Evolutionary conservation across 2,888 invertebrate genomes (phyloP), one percentile per base, ranked within the genome.

Genomic region (Nebria brevicollis): DNA sequence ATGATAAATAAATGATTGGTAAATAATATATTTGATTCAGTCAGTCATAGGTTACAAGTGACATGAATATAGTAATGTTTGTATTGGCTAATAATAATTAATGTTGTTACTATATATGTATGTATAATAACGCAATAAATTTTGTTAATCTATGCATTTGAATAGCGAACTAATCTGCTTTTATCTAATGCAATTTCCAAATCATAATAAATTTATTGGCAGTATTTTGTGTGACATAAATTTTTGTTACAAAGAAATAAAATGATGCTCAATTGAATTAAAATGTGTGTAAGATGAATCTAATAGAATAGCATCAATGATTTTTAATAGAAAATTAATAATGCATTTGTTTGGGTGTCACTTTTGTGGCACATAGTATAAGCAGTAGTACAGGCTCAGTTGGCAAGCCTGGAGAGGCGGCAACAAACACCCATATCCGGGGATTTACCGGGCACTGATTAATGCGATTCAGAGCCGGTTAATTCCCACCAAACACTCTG

Each of bases 381-480:
- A 20, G 64, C 43, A 72, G 26, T 68, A 73, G 78, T 72, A 83
- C 84, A 84, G 77, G 83, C 25, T 25, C 73, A 77, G 75, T 72
- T 54, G 79, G 68, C 84, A 83, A 77, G 83, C 84, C 84, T 84
- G 83, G 85, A 85, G 84, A 85, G 84, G 84, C 85, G 86, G 86
- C 87, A 88, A 88, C 88, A 88, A 89, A 89, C 89, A 89, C 88
- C 88, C 87, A 89, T 88, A 88, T 87, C 88, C 84, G 84, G 73
- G 88, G 88, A 88, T 89, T 89, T 88, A 87, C 87, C 86, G 90
- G 92, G 92, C 92, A 92, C 92, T 93, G 93, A 93, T 93, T 93
- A 93, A 93, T 93, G 92, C 91, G 92, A 92, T 91, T 92, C 92
- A 91, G 92, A 93, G 92, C 93, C 89, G 89, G 89, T 90, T 91